These are phyloP conservation scores for Lycocerus yunnanus DNA, from an alignment of 2,888 invertebrate species.

Conservation along the genomic window DNA sequence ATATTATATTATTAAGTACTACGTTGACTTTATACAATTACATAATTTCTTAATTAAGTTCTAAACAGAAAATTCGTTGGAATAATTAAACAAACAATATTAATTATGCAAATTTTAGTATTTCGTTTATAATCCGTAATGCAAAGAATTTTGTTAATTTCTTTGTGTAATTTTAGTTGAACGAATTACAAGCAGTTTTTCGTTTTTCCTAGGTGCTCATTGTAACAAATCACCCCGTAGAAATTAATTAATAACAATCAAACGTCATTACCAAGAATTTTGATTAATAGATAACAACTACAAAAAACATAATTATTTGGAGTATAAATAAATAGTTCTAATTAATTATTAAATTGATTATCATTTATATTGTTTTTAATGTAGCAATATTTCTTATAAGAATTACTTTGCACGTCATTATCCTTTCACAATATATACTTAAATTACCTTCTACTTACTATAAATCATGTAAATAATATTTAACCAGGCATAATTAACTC, in stretches of 20 bases:
- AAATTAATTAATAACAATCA: background rate
- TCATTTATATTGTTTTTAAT: background rate
- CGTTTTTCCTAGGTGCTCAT: background rate
- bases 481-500: background rate
- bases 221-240: background rate
- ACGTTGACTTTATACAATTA: too few species aligned
- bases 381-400: background rate
- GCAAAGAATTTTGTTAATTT: too few species aligned
- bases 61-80: too few species aligned
- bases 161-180: too few species aligned
- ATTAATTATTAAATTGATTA: background rate
- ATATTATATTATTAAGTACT: too few species aligned
- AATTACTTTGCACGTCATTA: background rate
- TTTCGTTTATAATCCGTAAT: too few species aligned
- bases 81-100: too few species aligned
- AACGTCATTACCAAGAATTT: background rate
- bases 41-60: too few species aligned
- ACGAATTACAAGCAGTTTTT: too few species aligned
- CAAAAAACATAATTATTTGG: background rate
- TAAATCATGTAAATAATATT: constrained; percentile 13
- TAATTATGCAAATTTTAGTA: too few species aligned
- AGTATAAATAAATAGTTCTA: background rate
- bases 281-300: background rate
- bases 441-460: background rate
- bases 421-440: background rate